Conservation (phyloP, 2,888 invertebrate genomes). For the Trichogramma dendrolimi region DNA sequence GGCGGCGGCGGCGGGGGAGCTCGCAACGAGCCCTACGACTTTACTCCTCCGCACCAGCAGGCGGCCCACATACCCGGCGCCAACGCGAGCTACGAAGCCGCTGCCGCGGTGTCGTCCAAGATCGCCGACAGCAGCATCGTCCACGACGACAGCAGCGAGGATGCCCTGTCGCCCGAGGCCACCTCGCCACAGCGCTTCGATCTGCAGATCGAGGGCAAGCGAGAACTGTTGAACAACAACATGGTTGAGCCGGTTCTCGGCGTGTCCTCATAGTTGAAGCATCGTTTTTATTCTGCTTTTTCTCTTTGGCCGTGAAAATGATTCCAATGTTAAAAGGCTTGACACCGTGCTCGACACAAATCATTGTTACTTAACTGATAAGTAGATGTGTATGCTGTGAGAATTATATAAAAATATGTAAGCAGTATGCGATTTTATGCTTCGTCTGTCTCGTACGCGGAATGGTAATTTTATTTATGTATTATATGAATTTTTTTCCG, state of each 20-base stretch:
- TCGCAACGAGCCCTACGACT: slow-evolving; percentile 44
- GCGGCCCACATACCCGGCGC: slow-evolving; percentile 51
- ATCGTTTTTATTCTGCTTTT: neutral
- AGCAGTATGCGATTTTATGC: no score
- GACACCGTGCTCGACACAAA: no score
- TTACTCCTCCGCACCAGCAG: slow-evolving; percentile 37
- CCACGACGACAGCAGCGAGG: slow-evolving; percentile 39
- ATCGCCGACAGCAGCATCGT: slow-evolving; percentile 53
- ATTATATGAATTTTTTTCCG: no score
- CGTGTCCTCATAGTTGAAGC: slow-evolving; percentile 57
- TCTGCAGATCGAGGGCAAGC: slow-evolving; percentile 51
- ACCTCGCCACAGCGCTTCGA: slow-evolving; percentile 41
- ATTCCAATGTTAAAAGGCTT: no score
- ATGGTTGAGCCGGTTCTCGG: slow-evolving; percentile 58
- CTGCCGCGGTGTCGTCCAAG: slow-evolving; percentile 29
- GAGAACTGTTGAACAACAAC: slow-evolving; percentile 60
- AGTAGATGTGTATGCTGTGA: no score
- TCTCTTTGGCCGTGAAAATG: no score
- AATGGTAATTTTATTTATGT: no score
- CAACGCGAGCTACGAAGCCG: slow-evolving; percentile 52
- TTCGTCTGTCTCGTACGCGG: no score
- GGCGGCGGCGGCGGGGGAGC: slow-evolving; percentile 47
- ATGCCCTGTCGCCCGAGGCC: slow-evolving; percentile 39
- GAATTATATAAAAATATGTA: no score
- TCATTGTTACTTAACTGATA: no score